Evolutionary conservation across 2,888 invertebrate genomes (phyloP).

Genomic region (Thumatha senex): DNA sequence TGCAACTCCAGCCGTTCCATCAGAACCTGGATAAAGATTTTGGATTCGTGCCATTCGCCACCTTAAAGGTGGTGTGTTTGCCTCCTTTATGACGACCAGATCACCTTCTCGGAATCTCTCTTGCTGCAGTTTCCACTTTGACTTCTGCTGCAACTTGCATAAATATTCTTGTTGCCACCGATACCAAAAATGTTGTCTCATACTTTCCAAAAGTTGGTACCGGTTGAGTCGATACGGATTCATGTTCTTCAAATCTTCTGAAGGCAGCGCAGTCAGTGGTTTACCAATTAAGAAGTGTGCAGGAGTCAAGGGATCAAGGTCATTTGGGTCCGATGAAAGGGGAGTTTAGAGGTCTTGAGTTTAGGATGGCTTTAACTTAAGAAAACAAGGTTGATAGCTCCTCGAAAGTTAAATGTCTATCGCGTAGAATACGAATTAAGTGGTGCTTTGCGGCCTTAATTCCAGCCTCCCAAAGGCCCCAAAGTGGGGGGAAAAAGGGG

Average conservation of each 20-base stretch:
- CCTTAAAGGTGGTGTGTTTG: too few relatives aligned
- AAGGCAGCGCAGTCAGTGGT: not conserved
- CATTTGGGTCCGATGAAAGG: constrained; percentile 6
- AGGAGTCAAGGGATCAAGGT: constrained; percentile 8
- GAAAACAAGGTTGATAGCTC: constrained; percentile 11
- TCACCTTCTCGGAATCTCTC: too few relatives aligned
- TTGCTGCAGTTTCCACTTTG: too few relatives aligned
- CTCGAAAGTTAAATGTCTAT: constrained; percentile 4
- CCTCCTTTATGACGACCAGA: too few relatives aligned
- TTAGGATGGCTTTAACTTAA: constrained; percentile 7
- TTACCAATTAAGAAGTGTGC: constrained; percentile 17
- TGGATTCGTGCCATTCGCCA: too few relatives aligned
- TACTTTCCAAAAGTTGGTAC: too few relatives aligned
- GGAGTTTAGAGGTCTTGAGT: constrained; percentile 16
- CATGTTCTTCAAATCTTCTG: too few relatives aligned
- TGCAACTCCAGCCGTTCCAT: too few relatives aligned
- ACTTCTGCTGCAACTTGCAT: constrained; percentile 43
- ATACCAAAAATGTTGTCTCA: too few relatives aligned
- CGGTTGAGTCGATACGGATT: too few relatives aligned
- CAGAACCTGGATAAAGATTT: too few relatives aligned
- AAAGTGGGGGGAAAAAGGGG: not conserved
- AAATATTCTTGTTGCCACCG: too few relatives aligned
- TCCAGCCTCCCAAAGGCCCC: not conserved
- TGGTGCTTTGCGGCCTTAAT: not conserved
- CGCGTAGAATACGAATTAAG: not conserved